Base-by-base conservation (phyloP, 1,140 invertebrate genomes). In the Scaptomyza graminum region DNA sequence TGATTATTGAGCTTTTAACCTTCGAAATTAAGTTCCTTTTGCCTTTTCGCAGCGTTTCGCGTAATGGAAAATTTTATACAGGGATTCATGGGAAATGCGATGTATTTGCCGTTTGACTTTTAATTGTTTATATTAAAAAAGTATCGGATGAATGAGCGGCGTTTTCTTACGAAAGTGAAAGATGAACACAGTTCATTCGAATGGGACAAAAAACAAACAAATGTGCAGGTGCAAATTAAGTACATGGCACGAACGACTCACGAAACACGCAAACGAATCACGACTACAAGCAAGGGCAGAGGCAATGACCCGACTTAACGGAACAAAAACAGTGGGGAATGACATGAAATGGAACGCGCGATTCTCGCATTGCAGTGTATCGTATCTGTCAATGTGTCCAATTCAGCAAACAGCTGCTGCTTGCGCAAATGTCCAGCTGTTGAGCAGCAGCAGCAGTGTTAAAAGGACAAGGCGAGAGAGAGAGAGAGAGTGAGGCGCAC, bases 391-490 rank as follows among this genome's bases (percentile, higher is more conserved):
- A 64, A 70, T 64, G 49, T 61, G 49, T 46, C 50, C 50, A 62
- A 55, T 22, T 63, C 4, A 46, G 28, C n/a, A 65, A 71, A 71
- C 68, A 71, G 68, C 68, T 71, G 68, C 68, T 71, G 52, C 61
- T 65, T 47, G 61, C 37, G 52, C 68, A 52, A 52, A n/a, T 59
- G 47, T 57, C 62, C 68, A 71, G 68, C 68, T 71, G 68, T 71
- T 57, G 13, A 62, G 13, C 5, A 59, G 41, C 15, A 60, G 46
- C 12, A 25, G 51, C 43, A 56, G 60, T 18, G 22, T 9, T 12
- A 50, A 18, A 25, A 11, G 12, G 31, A 18, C 47, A 41, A 34
- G 49, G 25, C 12, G 44, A 18, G 50, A 57, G 28, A 25, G 28
- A 13, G 34, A 63, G 44, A 18, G 50, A 57, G 28, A 25, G 28